Base-by-base conservation (phyloP, 2,113 vertebrate species). In the Apistogramma diplotaenia region DNA sequence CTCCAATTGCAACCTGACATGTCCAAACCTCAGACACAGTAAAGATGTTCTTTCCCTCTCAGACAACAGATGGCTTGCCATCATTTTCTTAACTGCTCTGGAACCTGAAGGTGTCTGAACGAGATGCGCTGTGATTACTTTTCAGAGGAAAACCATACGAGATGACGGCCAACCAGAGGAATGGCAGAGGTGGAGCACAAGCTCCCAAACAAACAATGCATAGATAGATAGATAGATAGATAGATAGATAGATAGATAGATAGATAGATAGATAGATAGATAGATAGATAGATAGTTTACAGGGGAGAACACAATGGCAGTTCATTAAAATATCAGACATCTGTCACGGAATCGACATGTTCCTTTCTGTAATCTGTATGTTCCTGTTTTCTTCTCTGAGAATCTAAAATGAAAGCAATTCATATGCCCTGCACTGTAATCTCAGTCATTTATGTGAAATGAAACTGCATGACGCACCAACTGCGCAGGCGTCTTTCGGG, bases 81-180 rank as follows among this genome's bases (percentile, higher is more conserved):
- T 83, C 56, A 77, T 87, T 87, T 85, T 90, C 85, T 85, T 76
- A 83, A 76, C 76, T 76, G 72, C 62, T 25, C 79, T 78, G 85
- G 58, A 85, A 88, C 49, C 71, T 77, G 81, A 83, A 90, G 78
- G 84, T 89, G 88, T 88, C 76, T 87, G 82, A 86, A 80, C 53
- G 76, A 89, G 83, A 10, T 78, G 29, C 29, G 84, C 76, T 91
- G 86, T 90, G 89, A 87, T 91, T 91, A 89, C 62, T 84, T 76
- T 77, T 72, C 79, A 86, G 87, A 93, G 84, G 70, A 91, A 91
- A 93, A 93, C 93, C 92, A 91, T 85, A 16, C 40, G 61, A 78
- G 84, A 82, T 29, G 77, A 84, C 70, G 4, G 83, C 83, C 84
- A 85, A 59, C 76, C 67, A 7, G 65, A 85, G 59, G 77, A 89